Evolutionary conservation across 2,888 invertebrate genomes (phyloP), one percentile per base, ranked within the genome.

Genomic region (Hydropsyche betteni): DNA sequence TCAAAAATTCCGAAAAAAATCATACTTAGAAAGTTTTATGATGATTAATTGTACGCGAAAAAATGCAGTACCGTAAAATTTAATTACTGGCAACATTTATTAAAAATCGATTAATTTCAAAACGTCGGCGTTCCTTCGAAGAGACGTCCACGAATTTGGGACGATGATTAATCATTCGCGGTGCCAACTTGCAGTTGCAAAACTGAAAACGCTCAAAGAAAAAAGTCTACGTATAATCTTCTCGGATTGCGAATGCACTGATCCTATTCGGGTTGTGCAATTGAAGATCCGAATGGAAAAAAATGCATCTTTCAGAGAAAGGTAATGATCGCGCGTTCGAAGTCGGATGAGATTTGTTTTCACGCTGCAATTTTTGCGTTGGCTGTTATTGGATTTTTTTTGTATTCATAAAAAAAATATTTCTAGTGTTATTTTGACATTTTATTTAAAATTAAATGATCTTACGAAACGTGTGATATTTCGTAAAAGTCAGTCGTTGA

Each of bases 61-160:
- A 24, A 58, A 16, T 24, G 14, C 14, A 16, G n/a, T 53, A 53
- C 10, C 16, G 53, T 14, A 53, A 53, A 58, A 58, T 8, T 24
- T 24, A 24, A 14, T n/a, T 53, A 14, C 53, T 53, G n/a, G 4
- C 53, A 14, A 53, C 53, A 53, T 53, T 53, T 53, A 58, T 58
- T 58, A 58, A 58, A 58, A 58, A 16, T 58, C 58, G 58, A 58
- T 58, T 58, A 16, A 58, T 58, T 58, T 24, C 24, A 16, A 58
- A 58, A 16, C 24, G 24, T 24, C 24, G 24, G 24, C 24, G 24
- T 24, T 24, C 24, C 24, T 44, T 44, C 7, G 44, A 58, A 58
- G 24, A 8, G 58, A 58, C 24, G 58, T 58, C 24, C 8, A 16
- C 5, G 58, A 16, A 58, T 58, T 58, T 16, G 24, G 58, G 16